Base-by-base conservation (phyloP, 2,113 vertebrate genomes). In the Solea senegalensis region DNA sequence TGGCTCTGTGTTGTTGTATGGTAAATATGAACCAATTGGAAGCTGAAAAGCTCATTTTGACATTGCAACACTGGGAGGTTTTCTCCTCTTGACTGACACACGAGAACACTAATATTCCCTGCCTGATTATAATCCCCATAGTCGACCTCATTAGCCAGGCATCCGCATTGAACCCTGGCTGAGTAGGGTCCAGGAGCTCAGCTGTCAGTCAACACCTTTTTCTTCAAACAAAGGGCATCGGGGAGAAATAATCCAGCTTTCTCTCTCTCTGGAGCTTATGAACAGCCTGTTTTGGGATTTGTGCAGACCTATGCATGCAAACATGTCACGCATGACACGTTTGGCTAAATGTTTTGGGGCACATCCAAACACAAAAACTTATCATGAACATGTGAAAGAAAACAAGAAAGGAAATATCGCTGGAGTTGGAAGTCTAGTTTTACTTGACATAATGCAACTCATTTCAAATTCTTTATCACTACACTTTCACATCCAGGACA, bases 71-170 rank as follows among this genome's bases (percentile, higher is more conserved):
- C 62, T 87, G 78, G 89, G 88, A 91, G 90, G 88, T 91, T 92
- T 91, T 69, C 60, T 80, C 79, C 68, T 84, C 86, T 85, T 87
- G 83, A 85, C 84, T 91, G 91, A 93, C 92, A 92, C 86, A 88
- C 61, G 86, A 92, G 93, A 91, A 79, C 71, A 52, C 77, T 91
- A 93, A 94, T 93, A 90, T 89, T 90, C 90, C 87, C 88, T 72
- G 75, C 80, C 90, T 86, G 89, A 94, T 92, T 92, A 87, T 92
- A 91, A 94, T 92, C 91, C 89, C 88, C 83, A 70, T 80, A 84
- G 87, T 91, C 80, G 76, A 89, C 92, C 88, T 93, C 91, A 93
- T 94, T 94, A 92, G 90, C 89, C 88, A 93, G 86, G 90, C 91
- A 93, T 90, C 86, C 83, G 82, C 84, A 84, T 50, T 94, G 93